phyloP scores from a whole-genome alignment of 1,140 invertebrate genomes.

The Octopus bimaculoides region DNA sequence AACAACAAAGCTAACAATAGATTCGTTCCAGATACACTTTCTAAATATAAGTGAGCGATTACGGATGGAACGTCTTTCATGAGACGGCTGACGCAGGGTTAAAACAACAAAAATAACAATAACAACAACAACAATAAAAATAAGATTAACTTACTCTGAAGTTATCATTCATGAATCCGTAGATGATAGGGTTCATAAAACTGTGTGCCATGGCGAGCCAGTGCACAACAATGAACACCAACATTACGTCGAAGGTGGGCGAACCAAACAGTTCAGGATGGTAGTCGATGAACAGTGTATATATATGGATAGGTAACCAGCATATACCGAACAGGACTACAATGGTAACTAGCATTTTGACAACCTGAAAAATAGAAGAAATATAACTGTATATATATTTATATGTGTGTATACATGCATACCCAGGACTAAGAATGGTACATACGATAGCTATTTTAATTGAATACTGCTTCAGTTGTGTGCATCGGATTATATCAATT shows the following conservation, averaged over 20 bases:
- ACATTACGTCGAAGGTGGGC: neutral
- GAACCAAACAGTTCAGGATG: constrained; percentile 19
- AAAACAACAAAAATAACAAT: too few species aligned
- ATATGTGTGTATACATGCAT: neutral
- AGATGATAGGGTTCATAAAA: constrained; percentile 82
- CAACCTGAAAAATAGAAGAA: constrained; percentile 53
- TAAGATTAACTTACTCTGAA: constrained; percentile 77
- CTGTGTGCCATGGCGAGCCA: constrained; percentile 69
- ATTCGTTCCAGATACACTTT: too few species aligned
- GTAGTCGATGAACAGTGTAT: constrained; percentile 48
- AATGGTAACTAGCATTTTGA: constrained; percentile 63
- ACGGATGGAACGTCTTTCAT: too few species aligned
- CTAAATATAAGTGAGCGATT: too few species aligned
- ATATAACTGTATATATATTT: neutral
- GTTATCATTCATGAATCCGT: constrained; percentile 81
- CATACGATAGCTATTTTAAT: neutral
- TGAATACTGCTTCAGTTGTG: too few species aligned
- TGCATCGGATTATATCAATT: neutral
- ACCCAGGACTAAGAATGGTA: neutral
- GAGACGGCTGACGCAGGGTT: too few species aligned
- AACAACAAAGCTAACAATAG: too few species aligned
- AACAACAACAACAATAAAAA: too few species aligned
- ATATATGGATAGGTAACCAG: constrained; percentile 61
- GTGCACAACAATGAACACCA: constrained; percentile 58
- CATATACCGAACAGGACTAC: constrained; percentile 62